Evolutionary conservation across 1,140 invertebrate species (phyloP).

Genomic region (Bemisia tabaci): DNA sequence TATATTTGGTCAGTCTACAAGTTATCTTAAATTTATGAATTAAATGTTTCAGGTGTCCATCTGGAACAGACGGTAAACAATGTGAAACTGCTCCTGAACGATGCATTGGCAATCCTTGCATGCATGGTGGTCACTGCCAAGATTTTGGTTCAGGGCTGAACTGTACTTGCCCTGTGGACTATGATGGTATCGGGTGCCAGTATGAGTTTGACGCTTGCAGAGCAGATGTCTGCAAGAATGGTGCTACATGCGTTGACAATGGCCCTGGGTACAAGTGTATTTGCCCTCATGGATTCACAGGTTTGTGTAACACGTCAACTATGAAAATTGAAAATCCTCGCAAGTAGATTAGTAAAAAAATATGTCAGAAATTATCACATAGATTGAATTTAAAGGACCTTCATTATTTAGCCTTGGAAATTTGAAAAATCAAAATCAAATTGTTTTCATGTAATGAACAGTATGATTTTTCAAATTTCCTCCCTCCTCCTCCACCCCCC

Average conservation of each 20-base stretch:
- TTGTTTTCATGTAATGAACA: too few relatives aligned
- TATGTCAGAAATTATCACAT: too few relatives aligned
- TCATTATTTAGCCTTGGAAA: too few relatives aligned
- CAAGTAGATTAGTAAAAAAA: too few relatives aligned
- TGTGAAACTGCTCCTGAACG: conserved; percentile 90
- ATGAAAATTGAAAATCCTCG: too few relatives aligned
- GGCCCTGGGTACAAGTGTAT: conserved; percentile 71
- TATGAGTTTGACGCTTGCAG: conserved; percentile 87
- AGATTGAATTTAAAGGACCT: too few relatives aligned
- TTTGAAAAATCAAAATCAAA: too few relatives aligned
- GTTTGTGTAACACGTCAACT: too few relatives aligned
- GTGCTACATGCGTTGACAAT: conserved; percentile 76
- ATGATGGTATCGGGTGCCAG: conserved; percentile 77
- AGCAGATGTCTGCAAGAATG: conserved; percentile 76
- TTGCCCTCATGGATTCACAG: conserved; percentile 70
- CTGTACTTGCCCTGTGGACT: conserved; percentile 77
- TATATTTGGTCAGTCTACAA: too few relatives aligned
- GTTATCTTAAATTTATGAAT: conserved; percentile 13
- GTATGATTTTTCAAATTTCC: too few relatives aligned
- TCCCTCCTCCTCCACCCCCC: too few relatives aligned
- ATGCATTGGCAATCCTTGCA: conserved; percentile 90
- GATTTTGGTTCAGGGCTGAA: conserved; percentile 91
- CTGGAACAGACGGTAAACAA: conserved; percentile 84
- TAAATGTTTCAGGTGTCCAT: conserved; percentile 66
- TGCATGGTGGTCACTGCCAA: conserved; percentile 85